These are phyloP conservation scores for Drosophila simulans DNA, from an alignment of 1,140 invertebrate species.

Conservation along the genomic window DNA sequence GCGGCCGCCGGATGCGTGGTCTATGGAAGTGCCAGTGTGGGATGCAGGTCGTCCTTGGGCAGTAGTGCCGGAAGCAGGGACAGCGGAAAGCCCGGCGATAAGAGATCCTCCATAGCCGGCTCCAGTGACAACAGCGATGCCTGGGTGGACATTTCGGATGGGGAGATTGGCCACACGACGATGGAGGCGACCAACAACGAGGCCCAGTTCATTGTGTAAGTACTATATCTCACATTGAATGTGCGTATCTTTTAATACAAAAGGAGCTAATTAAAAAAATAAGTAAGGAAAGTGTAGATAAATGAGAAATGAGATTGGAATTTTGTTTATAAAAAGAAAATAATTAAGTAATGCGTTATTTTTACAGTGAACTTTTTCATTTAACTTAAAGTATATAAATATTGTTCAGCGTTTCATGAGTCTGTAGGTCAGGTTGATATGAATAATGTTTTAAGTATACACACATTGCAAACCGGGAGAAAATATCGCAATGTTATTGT, in stretches of 20 bases:
- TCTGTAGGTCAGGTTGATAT: not conserved
- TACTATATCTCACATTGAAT: slow-evolving; percentile 6
- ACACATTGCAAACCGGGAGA: not conserved
- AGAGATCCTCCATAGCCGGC: slow-evolving; percentile 82
- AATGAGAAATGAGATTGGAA: not conserved
- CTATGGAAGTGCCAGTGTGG: slow-evolving; percentile 84
- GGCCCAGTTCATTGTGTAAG: slow-evolving; percentile 85
- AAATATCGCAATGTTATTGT: not conserved
- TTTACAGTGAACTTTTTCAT: too few species aligned
- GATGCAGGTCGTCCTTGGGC: slow-evolving; percentile 59
- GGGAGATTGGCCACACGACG: slow-evolving; percentile 24
- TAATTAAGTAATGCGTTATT: not conserved
- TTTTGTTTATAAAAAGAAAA: not conserved
- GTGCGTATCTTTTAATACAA: not conserved
- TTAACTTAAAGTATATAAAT: too few species aligned
- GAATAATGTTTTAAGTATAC: too few species aligned
- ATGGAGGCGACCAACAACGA: slow-evolving; percentile 32
- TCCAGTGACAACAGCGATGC: slow-evolving; percentile 88
- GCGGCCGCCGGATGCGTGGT: slow-evolving; percentile 76
- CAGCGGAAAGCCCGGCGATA: slow-evolving; percentile 38
- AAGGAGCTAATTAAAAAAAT: too few species aligned
- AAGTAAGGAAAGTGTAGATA: not conserved
- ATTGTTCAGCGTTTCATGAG: too few species aligned
- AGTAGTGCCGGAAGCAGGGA: slow-evolving; percentile 43
- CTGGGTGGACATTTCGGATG: slow-evolving; percentile 88